Conservation (phyloP, 37 sponge, comb jelly and placozoan genomes). For the Axinella damicornis region DNA sequence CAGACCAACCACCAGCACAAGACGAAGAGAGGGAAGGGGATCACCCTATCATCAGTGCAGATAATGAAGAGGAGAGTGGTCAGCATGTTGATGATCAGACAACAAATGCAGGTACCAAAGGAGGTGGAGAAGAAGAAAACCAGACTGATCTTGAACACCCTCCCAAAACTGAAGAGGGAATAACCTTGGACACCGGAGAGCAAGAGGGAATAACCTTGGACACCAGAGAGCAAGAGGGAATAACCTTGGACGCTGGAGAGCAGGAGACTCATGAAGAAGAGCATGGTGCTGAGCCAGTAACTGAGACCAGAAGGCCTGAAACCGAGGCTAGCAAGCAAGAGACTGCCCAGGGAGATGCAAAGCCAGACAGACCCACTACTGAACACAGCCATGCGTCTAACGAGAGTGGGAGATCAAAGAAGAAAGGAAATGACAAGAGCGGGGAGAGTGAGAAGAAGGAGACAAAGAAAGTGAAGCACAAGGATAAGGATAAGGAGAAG, state of each 20-base stretch:
- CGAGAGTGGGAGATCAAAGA: background rate
- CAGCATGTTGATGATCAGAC: too few relatives aligned
- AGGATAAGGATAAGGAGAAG: constrained; percentile 12
- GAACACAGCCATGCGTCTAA: background rate
- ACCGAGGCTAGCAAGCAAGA: too few relatives aligned
- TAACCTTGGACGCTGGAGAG: too few relatives aligned
- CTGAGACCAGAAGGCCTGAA: too few relatives aligned
- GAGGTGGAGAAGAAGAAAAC: too few relatives aligned
- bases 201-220: too few relatives aligned
- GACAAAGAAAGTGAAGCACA: background rate
- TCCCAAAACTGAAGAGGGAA: too few relatives aligned
- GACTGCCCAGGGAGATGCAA: too few relatives aligned
- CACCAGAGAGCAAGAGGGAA: too few relatives aligned
- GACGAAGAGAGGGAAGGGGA: background rate
- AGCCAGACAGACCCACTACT: background rate
- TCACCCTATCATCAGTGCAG: background rate
- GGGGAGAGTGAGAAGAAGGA: background rate
- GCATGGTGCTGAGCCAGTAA: background rate
- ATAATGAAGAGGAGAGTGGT: background rate
- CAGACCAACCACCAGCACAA: background rate
- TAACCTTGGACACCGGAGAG: too few relatives aligned
- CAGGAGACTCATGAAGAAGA: background rate
- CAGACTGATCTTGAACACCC: too few relatives aligned
- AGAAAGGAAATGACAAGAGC: background rate
- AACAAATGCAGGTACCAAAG: too few relatives aligned